Evolutionary conservation across 2,888 invertebrate species (phyloP).

Genomic region (Cryptus viduatorius): DNA sequence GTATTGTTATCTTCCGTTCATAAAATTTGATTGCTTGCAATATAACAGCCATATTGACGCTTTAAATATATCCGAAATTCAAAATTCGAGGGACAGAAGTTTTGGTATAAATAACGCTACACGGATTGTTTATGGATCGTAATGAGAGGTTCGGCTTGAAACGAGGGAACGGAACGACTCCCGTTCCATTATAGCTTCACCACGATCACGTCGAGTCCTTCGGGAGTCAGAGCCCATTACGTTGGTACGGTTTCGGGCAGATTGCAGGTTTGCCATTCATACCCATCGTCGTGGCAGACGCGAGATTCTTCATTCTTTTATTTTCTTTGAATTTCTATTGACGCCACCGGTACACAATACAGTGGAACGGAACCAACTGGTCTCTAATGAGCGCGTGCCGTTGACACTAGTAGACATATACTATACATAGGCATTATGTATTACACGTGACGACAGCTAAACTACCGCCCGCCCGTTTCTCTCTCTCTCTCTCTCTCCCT

Average conservation of each 20-base stretch:
- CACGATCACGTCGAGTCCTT: conserved; percentile 31
- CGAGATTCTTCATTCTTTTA: conserved; percentile 47
- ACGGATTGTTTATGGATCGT: conserved; percentile 16
- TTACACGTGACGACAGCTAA: conserved; percentile 31
- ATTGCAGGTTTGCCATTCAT: conserved; percentile 55
- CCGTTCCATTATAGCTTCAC: conserved; percentile 37
- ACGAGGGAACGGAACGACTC: not conserved
- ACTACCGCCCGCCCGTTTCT: conserved; percentile 7
- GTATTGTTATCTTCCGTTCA: no score
- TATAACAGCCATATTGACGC: no score
- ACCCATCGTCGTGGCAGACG: conserved; percentile 18
- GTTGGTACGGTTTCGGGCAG: conserved; percentile 32
- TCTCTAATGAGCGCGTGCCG: conserved; percentile 84
- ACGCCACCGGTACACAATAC: conserved; percentile 69
- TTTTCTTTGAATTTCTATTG: conserved; percentile 70
- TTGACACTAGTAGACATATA: conserved; percentile 77
- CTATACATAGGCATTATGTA: conserved; percentile 44
- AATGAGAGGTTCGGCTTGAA: conserved; percentile 12
- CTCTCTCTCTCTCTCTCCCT: not conserved
- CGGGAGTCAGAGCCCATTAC: conserved; percentile 50
- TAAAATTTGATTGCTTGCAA: no score
- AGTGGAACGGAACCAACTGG: conserved; percentile 63
- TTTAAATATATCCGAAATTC: no score
- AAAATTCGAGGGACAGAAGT: not conserved
- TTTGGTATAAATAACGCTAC: conserved; percentile 4